phyloP scores from a whole-genome alignment of 1,140 invertebrate genomes.

The Helicoverpa zea region DNA sequence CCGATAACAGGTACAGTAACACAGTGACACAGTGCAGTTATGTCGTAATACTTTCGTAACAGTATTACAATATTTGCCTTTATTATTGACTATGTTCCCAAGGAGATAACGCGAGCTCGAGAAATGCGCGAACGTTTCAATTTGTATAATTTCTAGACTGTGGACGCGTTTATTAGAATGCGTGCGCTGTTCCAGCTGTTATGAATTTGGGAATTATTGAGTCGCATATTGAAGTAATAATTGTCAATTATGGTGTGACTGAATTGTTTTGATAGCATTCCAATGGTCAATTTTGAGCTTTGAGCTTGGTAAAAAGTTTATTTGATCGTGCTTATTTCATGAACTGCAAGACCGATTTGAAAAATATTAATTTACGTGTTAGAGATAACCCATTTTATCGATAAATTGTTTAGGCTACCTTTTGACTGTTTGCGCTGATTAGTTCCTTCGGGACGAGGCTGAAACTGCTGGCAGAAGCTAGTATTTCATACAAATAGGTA shows the following conservation, averaged over 20 bases:
- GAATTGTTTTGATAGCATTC: conserved; percentile 7
- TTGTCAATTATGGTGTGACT: conserved; percentile 21
- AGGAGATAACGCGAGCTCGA: background rate
- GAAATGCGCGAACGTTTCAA: background rate
- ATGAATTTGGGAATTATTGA: conserved; percentile 48
- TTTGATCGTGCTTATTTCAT: too few species aligned
- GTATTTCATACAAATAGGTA: too few species aligned
- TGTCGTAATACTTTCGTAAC: conserved; percentile 72
- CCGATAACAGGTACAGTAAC: conserved; percentile 69
- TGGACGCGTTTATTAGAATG: background rate
- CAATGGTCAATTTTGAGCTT: background rate
- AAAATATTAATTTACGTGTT: too few species aligned
- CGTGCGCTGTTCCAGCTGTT: background rate
- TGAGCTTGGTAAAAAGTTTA: too few species aligned
- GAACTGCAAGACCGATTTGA: too few species aligned
- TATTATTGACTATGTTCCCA: conserved; percentile 58
- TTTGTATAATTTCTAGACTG: background rate
- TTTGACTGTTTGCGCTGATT: too few species aligned
- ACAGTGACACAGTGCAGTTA: conserved; percentile 68
- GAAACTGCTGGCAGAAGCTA: too few species aligned
- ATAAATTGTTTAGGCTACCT: too few species aligned
- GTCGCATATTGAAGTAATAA: conserved; percentile 32
- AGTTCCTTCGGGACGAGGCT: too few species aligned
- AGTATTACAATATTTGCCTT: conserved; percentile 63
- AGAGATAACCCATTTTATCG: too few species aligned